These are phyloP conservation scores for Microtus pennsylvanicus DNA, from an alignment of 2,113 vertebrate genomes.

Conservation along the genomic window DNA sequence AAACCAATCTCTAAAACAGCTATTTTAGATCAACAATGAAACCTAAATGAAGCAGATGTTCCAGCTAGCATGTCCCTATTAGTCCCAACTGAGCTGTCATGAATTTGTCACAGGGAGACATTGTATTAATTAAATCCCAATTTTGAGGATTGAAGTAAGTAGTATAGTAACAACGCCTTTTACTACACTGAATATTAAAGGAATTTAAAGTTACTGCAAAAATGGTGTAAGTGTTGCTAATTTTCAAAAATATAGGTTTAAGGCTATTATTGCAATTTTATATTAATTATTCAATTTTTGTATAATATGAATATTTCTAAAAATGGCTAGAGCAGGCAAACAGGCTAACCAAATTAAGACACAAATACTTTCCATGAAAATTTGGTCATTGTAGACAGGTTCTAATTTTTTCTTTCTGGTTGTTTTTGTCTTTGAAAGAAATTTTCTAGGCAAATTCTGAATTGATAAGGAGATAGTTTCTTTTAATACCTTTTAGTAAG, in stretches of 20 bases:
- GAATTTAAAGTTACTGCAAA: not conserved
- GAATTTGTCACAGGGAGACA: not conserved
- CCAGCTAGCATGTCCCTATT: not conserved
- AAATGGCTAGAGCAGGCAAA: constrained; percentile 50
- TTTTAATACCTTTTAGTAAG: constrained; percentile 58
- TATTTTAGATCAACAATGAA: not conserved
- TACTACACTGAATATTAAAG: not conserved
- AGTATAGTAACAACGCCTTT: not conserved
- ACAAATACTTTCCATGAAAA: constrained; percentile 57
- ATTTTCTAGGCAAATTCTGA: constrained; percentile 67
- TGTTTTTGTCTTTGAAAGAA: constrained; percentile 71
- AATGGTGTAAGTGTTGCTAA: not conserved
- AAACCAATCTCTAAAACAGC: not conserved
- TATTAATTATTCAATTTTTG: constrained; percentile 65
- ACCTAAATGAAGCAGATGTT: not conserved
- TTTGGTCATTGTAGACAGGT: constrained; percentile 63
- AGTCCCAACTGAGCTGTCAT: not conserved
- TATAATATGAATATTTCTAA: constrained; percentile 51
- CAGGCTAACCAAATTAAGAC: constrained; percentile 76
- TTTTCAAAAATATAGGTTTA: not conserved
- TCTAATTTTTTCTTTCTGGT: constrained; percentile 44
- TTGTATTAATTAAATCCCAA: not conserved
- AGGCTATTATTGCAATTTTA: constrained; percentile 59
- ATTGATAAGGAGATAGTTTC: constrained; percentile 26
- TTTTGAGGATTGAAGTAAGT: not conserved